Conservation (phyloP, 2,113 vertebrate species). For the Bos indicus region DNA sequence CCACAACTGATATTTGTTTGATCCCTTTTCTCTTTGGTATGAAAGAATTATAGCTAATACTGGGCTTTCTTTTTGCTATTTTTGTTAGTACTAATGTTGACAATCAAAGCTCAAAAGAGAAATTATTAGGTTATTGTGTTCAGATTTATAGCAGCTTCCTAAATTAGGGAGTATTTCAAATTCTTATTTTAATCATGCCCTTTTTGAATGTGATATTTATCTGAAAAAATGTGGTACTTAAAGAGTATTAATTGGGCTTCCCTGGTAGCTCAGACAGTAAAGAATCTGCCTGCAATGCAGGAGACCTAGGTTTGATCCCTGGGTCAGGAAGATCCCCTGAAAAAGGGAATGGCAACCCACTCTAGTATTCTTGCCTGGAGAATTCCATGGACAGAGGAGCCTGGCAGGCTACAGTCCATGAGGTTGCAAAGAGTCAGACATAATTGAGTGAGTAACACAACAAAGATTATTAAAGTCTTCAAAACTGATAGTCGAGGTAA, state of each 20-base stretch:
- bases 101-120: neutral
- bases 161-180: neutral
- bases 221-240: neutral
- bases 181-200: neutral
- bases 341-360: neutral
- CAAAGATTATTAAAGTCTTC: neutral
- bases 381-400: neutral
- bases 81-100: neutral
- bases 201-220: slow-evolving; percentile 30
- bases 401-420: neutral
- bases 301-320: neutral
- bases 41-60: slow-evolving; percentile 18
- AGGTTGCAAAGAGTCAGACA: neutral
- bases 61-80: neutral
- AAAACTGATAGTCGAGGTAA: neutral
- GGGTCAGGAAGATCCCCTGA: neutral
- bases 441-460: neutral
- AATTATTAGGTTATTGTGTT: neutral
- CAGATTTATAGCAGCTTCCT: neutral
- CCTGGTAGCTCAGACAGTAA: neutral
- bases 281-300: neutral
- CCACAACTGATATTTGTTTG: neutral
- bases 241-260: neutral
- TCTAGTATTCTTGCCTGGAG: neutral
- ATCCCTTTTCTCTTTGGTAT: slow-evolving; percentile 1